phyloP scores from a whole-genome alignment of 2,797 vertebrate species.

The Rhinichthys osculus region DNA sequence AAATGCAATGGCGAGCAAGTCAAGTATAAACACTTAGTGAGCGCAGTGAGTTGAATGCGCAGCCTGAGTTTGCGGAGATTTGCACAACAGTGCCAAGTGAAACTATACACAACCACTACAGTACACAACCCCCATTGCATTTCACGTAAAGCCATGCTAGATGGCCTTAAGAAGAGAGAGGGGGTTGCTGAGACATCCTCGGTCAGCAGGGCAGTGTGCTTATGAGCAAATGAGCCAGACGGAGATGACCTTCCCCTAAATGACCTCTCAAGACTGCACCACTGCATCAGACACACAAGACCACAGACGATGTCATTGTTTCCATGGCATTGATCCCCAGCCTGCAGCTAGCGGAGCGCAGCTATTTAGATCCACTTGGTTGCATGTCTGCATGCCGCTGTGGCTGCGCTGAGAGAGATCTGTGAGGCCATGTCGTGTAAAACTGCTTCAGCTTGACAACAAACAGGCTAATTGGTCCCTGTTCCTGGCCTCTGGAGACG shows the following conservation, averaged over 20 bases:
- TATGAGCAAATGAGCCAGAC: constrained; percentile 37
- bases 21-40: background rate
- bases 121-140: constrained; percentile 20
- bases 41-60: background rate
- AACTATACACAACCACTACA: background rate
- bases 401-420: constrained; percentile 34
- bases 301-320: constrained; percentile 50
- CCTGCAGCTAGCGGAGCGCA: constrained; percentile 32
- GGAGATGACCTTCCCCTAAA: constrained; percentile 27
- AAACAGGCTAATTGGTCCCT: constrained; percentile 44
- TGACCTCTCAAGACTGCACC: constrained; percentile 66
- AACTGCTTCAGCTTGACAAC: constrained; percentile 39
- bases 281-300: constrained; percentile 71
- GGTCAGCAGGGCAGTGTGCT: constrained; percentile 32
- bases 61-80: background rate
- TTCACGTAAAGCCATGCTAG: constrained; percentile 1
- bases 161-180: constrained; percentile 8
- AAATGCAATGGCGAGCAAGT: background rate
- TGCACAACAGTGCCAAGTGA: background rate
- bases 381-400: constrained; percentile 31
- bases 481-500: constrained; percentile 18
- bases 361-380: constrained; percentile 47
- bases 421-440: constrained; percentile 40
- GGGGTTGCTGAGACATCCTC: constrained; percentile 30
- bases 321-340: constrained; percentile 50